Evolutionary conservation across 2,888 invertebrate genomes (phyloP).

Genomic region (Coleophora deauratella): DNA sequence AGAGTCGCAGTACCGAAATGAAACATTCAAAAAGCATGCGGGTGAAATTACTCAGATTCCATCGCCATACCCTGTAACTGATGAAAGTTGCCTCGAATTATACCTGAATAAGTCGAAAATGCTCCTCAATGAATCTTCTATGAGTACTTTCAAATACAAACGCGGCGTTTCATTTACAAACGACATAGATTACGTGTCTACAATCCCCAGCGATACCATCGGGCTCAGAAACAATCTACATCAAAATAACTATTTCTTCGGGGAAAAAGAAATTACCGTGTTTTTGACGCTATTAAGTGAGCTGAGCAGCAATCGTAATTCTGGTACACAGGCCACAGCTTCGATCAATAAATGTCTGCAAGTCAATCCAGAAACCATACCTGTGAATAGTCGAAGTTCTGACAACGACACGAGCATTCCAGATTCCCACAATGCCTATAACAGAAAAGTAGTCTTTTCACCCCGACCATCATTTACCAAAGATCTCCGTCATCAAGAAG

Average conservation of each 20-base stretch:
- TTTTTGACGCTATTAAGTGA: constrained; percentile 48
- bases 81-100: too few species aligned
- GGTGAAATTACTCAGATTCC: too few species aligned
- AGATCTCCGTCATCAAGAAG: constrained; percentile 29
- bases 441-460: too few species aligned
- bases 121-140: constrained; percentile 9
- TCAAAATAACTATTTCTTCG: constrained; percentile 22
- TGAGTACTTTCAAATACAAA: constrained; percentile 20
- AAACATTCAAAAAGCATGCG: constrained; percentile 4
- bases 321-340: constrained; percentile 60
- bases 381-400: constrained; percentile 2
- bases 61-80: too few species aligned
- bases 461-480: constrained; percentile 3
- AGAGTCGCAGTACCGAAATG: not conserved
- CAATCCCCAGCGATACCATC: constrained; percentile 14
- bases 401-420: too few species aligned
- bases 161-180: constrained; percentile 29
- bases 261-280: constrained; percentile 38
- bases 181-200: constrained; percentile 21
- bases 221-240: not conserved
- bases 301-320: constrained; percentile 25
- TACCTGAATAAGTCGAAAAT: too few species aligned
- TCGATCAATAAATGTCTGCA: constrained; percentile 62
- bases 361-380: constrained; percentile 19
- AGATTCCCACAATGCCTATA: too few species aligned